phyloP scores from a whole-genome alignment of 2,797 vertebrate species.

The Cossypha niveicapilla region DNA sequence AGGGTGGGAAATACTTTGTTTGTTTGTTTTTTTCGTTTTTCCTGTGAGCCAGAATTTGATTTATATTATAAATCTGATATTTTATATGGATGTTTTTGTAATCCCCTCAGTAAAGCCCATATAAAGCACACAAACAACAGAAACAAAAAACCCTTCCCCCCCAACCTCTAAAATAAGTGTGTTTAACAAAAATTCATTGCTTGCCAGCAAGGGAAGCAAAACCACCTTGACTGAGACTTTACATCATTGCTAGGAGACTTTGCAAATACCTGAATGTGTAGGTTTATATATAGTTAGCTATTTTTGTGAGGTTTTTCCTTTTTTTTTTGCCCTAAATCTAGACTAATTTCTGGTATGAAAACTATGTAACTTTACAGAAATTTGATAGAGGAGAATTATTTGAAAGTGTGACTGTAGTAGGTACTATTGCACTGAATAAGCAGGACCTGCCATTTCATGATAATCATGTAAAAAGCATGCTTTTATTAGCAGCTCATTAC shows the following conservation, averaged over 20 bases:
- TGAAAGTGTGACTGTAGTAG: neutral
- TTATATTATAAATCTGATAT: neutral
- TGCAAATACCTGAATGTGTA: neutral
- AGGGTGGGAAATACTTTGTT: neutral
- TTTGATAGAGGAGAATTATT: neutral
- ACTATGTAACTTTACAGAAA: neutral
- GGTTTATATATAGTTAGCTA: neutral
- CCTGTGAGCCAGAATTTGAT: neutral
- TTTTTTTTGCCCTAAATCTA: fast-evolving
- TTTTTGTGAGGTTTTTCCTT: neutral
- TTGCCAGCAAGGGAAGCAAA: neutral
- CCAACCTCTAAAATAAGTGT: neutral
- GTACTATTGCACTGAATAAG: neutral
- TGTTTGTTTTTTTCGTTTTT: neutral
- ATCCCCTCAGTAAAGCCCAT: neutral
- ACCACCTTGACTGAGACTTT: neutral
- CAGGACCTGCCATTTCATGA: neutral
- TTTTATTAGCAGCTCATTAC: slow-evolving; percentile 42
- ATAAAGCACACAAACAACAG: neutral
- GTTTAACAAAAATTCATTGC: neutral
- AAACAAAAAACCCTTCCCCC: fast-evolving
- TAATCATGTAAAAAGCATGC: neutral
- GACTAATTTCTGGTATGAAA: neutral
- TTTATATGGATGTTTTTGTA: neutral
- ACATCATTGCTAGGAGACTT: neutral